phyloP scores from a whole-genome alignment of 2,797 vertebrate species.

The Sebastes elongatus region DNA sequence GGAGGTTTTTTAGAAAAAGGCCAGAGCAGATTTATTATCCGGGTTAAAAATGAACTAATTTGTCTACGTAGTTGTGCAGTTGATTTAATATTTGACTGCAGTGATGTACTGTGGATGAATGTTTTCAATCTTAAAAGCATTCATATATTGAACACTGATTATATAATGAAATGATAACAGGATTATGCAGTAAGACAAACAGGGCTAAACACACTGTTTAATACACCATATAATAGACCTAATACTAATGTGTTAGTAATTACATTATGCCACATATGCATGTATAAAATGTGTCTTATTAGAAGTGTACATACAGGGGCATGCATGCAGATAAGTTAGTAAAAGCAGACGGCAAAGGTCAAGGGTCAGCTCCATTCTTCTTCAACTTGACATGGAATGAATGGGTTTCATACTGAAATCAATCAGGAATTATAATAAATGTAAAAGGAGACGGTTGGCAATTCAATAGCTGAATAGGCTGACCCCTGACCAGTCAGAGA shows the following conservation, averaged over 20 bases:
- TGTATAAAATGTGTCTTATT: background rate
- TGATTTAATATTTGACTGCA: background rate
- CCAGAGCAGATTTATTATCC: constrained; percentile 9
- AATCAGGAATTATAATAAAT: constrained; percentile 36
- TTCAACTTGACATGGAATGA: constrained; percentile 3
- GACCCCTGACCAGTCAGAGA: constrained; percentile 63
- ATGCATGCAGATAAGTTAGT: constrained; percentile 45
- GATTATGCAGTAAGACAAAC: background rate
- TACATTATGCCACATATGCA: background rate
- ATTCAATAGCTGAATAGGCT: constrained; percentile 39
- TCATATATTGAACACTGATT: background rate
- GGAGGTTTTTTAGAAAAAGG: constrained; percentile 10
- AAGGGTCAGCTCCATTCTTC: constrained; percentile 65
- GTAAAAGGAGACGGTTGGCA: constrained; percentile 7
- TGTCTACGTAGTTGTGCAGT: background rate
- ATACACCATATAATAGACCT: background rate
- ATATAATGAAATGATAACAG: background rate
- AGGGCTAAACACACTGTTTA: background rate
- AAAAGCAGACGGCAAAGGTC: constrained; percentile 25
- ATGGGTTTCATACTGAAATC: constrained; percentile 15
- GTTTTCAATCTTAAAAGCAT: background rate
- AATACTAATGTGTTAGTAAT: background rate
- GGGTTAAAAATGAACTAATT: background rate
- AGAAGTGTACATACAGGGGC: constrained; percentile 9
- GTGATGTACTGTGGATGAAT: background rate